A percentile compares a stretch with the other conserved stretches of the same genome.
Conservation (phyloP, 2,888 invertebrate genomes). For the Marasmarcha lunaedactyla region DNA sequence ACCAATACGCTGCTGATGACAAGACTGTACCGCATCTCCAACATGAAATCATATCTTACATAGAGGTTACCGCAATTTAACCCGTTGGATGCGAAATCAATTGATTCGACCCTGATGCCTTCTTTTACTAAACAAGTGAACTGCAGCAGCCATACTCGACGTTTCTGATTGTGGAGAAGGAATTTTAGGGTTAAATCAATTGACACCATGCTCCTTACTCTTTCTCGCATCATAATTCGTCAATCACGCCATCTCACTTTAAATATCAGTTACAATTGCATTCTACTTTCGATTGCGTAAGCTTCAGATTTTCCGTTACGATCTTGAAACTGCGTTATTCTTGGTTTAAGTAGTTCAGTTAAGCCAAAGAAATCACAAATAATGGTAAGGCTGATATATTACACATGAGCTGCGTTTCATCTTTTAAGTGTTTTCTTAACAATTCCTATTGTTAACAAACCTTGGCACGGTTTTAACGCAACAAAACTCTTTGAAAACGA, state of each 20-base stretch:
- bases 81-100: neutral
- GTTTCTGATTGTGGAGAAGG: constrained; percentile 58
- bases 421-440: constrained; percentile 40
- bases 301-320: constrained; percentile 12
- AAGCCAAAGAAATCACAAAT: constrained; percentile 7
- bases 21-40: too few relatives aligned
- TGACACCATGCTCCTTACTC: constrained; percentile 28
- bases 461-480: constrained; percentile 40
- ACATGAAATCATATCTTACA: too few relatives aligned
- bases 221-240: constrained; percentile 16
- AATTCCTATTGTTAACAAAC: constrained; percentile 43
- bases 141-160: constrained; percentile 51
- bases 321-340: neutral
- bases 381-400: constrained; percentile 16
- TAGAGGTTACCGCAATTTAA: too few relatives aligned
- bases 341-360: neutral
- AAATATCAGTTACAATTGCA: constrained; percentile 22
- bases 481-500: constrained; percentile 26
- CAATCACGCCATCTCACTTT: constrained; percentile 20
- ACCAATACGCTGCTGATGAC: too few relatives aligned
- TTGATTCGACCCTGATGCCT: constrained; percentile 34
- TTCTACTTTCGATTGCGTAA: constrained; percentile 28
- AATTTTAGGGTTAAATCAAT: constrained; percentile 55
- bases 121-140: constrained; percentile 33
- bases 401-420: constrained; percentile 26